Evolutionary conservation across 2,888 invertebrate genomes (phyloP), one percentile per base, ranked within the genome.

Genomic region (Drosophila koepferae): DNA sequence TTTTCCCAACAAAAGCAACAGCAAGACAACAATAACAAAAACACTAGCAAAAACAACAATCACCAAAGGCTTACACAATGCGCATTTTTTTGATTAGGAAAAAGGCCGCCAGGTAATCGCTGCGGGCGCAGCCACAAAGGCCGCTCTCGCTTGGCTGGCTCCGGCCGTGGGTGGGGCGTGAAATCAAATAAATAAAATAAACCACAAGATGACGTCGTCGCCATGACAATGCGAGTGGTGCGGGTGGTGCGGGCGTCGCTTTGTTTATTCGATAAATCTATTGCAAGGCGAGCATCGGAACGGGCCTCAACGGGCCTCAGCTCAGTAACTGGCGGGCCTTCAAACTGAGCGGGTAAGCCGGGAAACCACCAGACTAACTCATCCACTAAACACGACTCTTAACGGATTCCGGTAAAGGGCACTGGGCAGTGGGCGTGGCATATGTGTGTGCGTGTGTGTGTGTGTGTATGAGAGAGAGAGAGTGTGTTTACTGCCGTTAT

Each of bases 221-320:
- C 78, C 86, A 87, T 87, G 89, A 78, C 87, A 78, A 87, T 86
- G 44, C 49, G 31, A 59, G 56, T 53, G 41, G 70, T 44, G 41
- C 64, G 53, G 65, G 54, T 41, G 58, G 61, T 62, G 60, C 56
- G 72, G 65, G 73, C 38, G 74, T 51, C 31, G 55, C 55, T 75
- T 87, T 87, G 87, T 87, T 87, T 83, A 87, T 87, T 87, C 87
- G 87, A 87, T 87, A 87, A 87, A 83, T 87, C 86, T 77, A 83
- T 85, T 81, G 81, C 76, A 74, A 68, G 70, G 68, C 74, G 80
- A 72, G 75, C 72, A 75, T 73, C 72, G 77, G 73, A 71, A 55
- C 60, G 65, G 68, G 60, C 61, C 40, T 60, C 41, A 59, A 72
- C 65, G 55, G 62, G 68, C 71, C 28, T 28, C 28, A 67, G 77